A percentile compares a stretch with the other conserved stretches of the same genome.
phyloP scores from a whole-genome alignment of 2,797 vertebrate genomes.

The Ctenosaura bakeri region DNA sequence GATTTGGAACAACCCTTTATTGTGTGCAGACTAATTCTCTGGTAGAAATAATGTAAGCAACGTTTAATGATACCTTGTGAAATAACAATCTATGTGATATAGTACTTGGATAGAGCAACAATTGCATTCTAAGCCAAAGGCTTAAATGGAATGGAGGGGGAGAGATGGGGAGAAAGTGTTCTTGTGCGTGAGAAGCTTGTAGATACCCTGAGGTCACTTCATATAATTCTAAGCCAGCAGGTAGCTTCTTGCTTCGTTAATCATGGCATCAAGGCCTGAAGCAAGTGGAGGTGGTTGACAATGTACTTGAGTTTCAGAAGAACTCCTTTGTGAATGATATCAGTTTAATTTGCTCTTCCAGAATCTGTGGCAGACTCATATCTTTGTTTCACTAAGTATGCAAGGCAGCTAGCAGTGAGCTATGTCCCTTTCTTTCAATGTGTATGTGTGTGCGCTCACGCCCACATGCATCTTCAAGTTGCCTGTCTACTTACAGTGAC shows the following conservation, averaged over 20 bases:
- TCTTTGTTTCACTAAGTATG: conserved; percentile 71
- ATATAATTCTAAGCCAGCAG: conserved; percentile 85
- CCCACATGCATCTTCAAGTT: too few species aligned
- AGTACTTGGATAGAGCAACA: conserved; percentile 83
- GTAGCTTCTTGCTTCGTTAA: conserved; percentile 88
- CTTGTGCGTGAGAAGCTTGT: conserved; percentile 86
- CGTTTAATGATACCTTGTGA: conserved; percentile 83
- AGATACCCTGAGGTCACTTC: conserved; percentile 84
- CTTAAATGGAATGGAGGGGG: conserved; percentile 51
- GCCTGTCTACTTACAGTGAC: too few species aligned
- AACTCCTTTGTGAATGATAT: conserved; percentile 81
- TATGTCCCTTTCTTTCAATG: too few species aligned
- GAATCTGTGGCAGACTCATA: conserved; percentile 73
- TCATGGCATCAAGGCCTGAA: conserved; percentile 84
- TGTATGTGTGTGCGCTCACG: too few species aligned
- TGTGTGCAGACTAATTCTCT: conserved; percentile 79
- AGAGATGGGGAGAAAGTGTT: conserved; percentile 77
- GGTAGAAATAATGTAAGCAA: conserved; percentile 76
- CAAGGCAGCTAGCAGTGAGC: conserved; percentile 11
- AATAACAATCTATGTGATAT: conserved; percentile 80
- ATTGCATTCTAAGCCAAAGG: conserved; percentile 80
- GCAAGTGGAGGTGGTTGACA: conserved; percentile 84
- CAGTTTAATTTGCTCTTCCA: conserved; percentile 79
- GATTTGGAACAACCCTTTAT: conserved; percentile 78
- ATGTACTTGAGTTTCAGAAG: conserved; percentile 82